These are phyloP conservation scores for Lucilia cuprina DNA, from an alignment of 1,140 invertebrate species.

Conservation along the genomic window DNA sequence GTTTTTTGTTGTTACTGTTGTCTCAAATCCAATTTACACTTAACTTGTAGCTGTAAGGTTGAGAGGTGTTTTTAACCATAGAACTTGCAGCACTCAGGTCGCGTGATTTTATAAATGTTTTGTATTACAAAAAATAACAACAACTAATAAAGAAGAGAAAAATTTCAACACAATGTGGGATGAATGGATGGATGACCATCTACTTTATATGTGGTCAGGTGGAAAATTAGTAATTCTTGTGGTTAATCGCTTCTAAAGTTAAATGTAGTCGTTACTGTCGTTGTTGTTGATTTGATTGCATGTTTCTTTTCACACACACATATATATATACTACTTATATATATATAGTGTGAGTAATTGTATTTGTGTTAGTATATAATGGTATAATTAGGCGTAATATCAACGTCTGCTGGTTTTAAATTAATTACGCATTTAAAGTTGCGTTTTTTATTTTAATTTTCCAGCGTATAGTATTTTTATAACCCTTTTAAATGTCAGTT, in stretches of 20 bases:
- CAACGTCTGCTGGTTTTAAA: background rate
- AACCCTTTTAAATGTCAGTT: background rate
- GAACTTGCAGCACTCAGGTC: background rate
- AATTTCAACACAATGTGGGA: background rate
- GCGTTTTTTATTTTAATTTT: background rate
- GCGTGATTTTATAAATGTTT: background rate
- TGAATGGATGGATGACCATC: background rate
- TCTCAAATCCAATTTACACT: background rate
- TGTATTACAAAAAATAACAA: background rate
- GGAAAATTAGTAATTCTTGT: constrained; percentile 6
- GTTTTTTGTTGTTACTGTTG: background rate
- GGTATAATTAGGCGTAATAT: constrained; percentile 8
- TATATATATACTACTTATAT: background rate
- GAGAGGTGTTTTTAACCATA: background rate
- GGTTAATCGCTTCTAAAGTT: background rate
- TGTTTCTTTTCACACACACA: background rate
- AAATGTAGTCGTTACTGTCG: background rate
- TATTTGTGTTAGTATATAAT: background rate
- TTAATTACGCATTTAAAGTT: constrained; percentile 12
- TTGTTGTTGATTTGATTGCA: constrained; percentile 7
- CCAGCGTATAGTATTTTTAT: background rate
- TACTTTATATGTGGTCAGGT: background rate
- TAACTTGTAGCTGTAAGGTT: background rate
- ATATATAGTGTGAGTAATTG: background rate
- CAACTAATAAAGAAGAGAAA: background rate